Base-by-base conservation (phyloP, 2,113 vertebrate genomes). In the Phyllostomus discolor region DNA sequence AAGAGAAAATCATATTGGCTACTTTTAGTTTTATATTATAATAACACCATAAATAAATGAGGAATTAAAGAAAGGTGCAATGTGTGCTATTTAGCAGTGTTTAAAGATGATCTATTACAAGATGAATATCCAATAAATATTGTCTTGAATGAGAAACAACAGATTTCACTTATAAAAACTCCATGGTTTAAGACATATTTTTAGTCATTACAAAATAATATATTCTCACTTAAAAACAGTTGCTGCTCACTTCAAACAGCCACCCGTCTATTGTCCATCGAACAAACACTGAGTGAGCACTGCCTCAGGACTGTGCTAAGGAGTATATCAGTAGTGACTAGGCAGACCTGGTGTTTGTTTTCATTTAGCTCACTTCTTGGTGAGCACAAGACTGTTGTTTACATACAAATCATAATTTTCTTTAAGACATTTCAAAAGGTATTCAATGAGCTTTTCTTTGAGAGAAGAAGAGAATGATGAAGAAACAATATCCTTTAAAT, bases 1-100 rank as follows among this genome's bases (percentile, higher is more conserved):
- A 52, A 59, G 12, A 73, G 41, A 92, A 93, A 76, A 70, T 64
- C 14, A 28, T 26, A 84, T 48, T 20, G 38, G 8, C 48, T 66
- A 95, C 11, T 79, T 75, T 91, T 50, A 15, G 12, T 38, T 97
- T 94, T 88, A 4, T 80, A 88, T 83, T 69, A 35, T 95, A 91
- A 64, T 64, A 48, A 16, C 0, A 35, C 41, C 10, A 90, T 43
- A 93, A 81, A 78, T 86, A 69, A 75, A 81, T 33, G 22, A 96
- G 75, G 1, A 95, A 31, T 33, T 95, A 76, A 0, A 31, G 24
- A 5, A 88, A 1, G n/a, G 14, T 22, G 3, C 3, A 95, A 89
- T 28, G 95, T 83, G 5, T 4, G 28, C 0, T 92, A 57, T 86
- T 96, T 14, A 5, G 43, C 38, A 92, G 66, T 43, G 16, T 87